phyloP scores from a whole-genome alignment of 2,113 vertebrate genomes.

The Grallaria varia region DNA sequence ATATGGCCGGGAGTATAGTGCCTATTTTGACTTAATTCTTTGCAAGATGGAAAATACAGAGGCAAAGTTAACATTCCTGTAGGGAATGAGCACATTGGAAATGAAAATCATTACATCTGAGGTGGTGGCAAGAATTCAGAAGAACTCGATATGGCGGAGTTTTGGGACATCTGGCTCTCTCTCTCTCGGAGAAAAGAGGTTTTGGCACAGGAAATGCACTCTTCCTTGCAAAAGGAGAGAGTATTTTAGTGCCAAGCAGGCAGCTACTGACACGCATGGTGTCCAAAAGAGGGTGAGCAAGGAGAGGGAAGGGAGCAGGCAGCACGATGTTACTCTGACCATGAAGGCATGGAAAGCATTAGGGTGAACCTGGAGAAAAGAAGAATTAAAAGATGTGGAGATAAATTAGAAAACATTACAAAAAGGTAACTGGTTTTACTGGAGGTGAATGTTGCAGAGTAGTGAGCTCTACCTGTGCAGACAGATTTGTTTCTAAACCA shows the following conservation, averaged over 20 bases:
- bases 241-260: neutral
- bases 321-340: neutral
- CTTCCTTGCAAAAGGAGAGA: neutral
- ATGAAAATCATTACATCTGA: neutral
- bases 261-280: neutral
- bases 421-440: neutral
- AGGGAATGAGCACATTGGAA: neutral
- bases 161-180: constrained; percentile 24
- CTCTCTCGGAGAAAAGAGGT: neutral
- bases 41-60: neutral
- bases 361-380: neutral
- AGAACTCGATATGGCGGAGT: neutral
- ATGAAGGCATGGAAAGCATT: neutral
- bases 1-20: neutral
- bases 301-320: neutral
- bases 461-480: neutral
- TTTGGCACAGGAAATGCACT: constrained; percentile 32
- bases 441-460: neutral
- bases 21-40: neutral
- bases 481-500: neutral
- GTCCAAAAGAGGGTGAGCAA: neutral
- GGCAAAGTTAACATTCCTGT: neutral
- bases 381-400: neutral
- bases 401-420: neutral
- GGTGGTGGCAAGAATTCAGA: constrained; percentile 1